Conservation (phyloP, 2,797 vertebrate genomes). For the Mycteria americana region DNA sequence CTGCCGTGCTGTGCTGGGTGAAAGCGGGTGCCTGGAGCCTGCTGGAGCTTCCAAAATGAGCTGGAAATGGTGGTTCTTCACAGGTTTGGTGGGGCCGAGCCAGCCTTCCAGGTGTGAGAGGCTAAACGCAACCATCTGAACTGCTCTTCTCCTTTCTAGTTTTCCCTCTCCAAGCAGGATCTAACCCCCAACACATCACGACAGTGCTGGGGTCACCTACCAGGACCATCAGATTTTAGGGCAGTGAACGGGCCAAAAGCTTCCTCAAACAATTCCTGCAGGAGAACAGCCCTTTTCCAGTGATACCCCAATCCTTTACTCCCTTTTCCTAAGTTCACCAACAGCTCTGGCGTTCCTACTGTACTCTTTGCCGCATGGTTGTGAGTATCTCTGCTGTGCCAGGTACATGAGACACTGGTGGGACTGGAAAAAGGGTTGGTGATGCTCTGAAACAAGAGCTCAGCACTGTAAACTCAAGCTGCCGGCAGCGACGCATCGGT, state of each 20-base stretch:
- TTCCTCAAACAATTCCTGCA: background rate
- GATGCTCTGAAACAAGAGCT: background rate
- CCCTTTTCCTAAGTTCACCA: background rate
- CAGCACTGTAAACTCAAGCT: background rate
- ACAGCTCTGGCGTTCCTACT: background rate
- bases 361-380: fast-evolving
- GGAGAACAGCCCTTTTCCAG: background rate
- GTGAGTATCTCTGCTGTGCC: background rate
- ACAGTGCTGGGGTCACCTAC: background rate
- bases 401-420: fast-evolving
- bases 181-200: background rate
- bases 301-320: background rate
- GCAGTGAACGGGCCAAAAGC: background rate
- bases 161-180: background rate
- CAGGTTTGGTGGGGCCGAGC: background rate
- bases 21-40: background rate
- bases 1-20: background rate
- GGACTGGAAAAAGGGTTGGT: background rate
- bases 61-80: background rate
- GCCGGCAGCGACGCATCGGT: fast-evolving
- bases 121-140: background rate
- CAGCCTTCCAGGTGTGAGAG: background rate
- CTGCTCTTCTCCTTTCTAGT: background rate
- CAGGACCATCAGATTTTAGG: background rate
- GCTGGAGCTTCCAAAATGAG: background rate